Conservation (phyloP, 2,888 invertebrate species). For the Hypercompe scribonia region DNA sequence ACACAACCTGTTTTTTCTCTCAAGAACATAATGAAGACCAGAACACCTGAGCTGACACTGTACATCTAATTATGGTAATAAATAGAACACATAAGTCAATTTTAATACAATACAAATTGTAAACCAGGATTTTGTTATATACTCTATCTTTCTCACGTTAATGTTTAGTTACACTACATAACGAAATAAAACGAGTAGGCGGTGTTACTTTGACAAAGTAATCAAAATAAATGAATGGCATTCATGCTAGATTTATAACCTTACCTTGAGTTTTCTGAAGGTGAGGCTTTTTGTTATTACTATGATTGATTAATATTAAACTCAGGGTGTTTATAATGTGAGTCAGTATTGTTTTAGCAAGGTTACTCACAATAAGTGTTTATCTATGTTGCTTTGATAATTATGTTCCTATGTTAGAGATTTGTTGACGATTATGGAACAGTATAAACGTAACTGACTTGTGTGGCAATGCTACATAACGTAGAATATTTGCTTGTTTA, state of each 20-base stretch:
- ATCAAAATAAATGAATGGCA: slow-evolving; percentile 8
- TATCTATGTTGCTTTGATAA: not conserved
- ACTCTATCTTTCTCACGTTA: not conserved
- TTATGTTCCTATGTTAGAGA: not conserved
- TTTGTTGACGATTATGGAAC: not conserved
- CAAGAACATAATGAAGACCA: no score
- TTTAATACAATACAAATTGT: no score
- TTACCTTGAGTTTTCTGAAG: slow-evolving; percentile 9
- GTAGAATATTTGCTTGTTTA: not conserved
- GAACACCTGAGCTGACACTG: no score
- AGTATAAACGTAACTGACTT: not conserved
- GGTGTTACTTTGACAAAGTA: slow-evolving; percentile 1
- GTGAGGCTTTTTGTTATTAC: slow-evolving; percentile 3
- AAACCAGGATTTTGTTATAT: not conserved
- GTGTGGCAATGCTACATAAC: not conserved
- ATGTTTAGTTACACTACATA: not conserved
- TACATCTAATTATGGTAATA: no score
- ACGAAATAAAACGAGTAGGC: not conserved
- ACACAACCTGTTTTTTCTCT: not conserved
- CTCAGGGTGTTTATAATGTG: not conserved
- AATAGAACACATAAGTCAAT: no score
- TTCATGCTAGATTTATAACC: slow-evolving; percentile 21
- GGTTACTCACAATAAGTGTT: not conserved
- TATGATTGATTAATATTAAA: slow-evolving; percentile 4
- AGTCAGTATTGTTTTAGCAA: not conserved